Percentiles rank a stretch among this genome's conserved stretches.
Conservation (phyloP, 1,140 invertebrate species). For the Lordiphosa stackelbergi region DNA sequence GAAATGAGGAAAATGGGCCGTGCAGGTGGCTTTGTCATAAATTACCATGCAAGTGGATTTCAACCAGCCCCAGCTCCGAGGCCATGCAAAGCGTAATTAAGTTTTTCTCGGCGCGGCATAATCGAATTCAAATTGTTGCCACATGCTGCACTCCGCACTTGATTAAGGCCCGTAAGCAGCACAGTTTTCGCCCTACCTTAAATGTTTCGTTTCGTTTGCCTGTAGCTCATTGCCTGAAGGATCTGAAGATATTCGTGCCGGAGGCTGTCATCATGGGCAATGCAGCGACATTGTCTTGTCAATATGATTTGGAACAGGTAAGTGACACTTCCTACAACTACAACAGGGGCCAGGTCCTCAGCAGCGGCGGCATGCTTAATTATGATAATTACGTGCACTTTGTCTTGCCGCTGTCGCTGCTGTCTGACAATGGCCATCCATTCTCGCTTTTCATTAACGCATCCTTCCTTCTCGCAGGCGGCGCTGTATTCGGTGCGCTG, state of each 20-base stretch:
- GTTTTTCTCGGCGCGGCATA: slow-evolving; percentile 47
- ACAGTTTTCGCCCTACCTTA: slow-evolving; percentile 13
- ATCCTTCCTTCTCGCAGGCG: slow-evolving; percentile 76
- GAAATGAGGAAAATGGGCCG: neutral
- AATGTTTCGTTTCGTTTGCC: slow-evolving; percentile 1
- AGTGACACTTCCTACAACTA: slow-evolving; percentile 39
- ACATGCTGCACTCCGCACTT: slow-evolving; percentile 15
- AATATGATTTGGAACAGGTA: slow-evolving; percentile 87
- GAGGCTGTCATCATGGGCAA: slow-evolving; percentile 85
- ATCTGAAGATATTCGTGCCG: slow-evolving; percentile 86
- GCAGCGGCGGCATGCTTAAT: slow-evolving; percentile 59
- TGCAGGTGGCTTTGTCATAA: slow-evolving; percentile 49
- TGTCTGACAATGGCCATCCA: slow-evolving; percentile 23
- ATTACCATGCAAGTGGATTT: slow-evolving; percentile 62
- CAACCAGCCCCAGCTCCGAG: slow-evolving; percentile 20
- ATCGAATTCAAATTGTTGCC: slow-evolving; percentile 54
- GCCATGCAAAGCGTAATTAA: slow-evolving; percentile 43
- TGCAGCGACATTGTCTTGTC: slow-evolving; percentile 84
- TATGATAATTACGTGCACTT: slow-evolving; percentile 74
- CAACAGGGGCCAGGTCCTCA: slow-evolving; percentile 1
- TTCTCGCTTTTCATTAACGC: slow-evolving; percentile 56
- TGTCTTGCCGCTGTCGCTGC: slow-evolving; percentile 43
- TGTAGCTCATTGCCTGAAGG: slow-evolving; percentile 79
- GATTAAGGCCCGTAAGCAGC: slow-evolving; percentile 33
- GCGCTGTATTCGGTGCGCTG: slow-evolving; percentile 89